Percentiles rank a stretch among this genome's conserved stretches.
phyloP scores from a whole-genome alignment of 92 coral and sea anemone species.

The Umimayanthus kanabou region DNA sequence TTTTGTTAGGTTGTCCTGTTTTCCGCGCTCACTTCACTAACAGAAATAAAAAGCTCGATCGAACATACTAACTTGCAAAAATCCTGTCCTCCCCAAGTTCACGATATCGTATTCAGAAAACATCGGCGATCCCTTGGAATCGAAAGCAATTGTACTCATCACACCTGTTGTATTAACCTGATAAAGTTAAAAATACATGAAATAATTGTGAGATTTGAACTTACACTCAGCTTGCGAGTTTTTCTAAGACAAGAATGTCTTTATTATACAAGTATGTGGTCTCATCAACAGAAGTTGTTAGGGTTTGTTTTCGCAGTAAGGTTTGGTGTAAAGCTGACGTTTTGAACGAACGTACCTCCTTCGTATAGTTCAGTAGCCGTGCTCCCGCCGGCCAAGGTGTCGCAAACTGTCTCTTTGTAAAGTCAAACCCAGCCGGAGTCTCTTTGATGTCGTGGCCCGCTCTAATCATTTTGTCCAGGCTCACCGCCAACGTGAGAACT shows the following conservation, averaged over 20 bases:
- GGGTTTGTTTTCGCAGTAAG: too few relatives aligned
- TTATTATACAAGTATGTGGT: too few relatives aligned
- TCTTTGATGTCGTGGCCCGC: slow-evolving; percentile 48
- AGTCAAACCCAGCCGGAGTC: slow-evolving; percentile 55
- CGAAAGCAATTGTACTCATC: slow-evolving; percentile 60
- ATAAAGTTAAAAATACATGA: background rate
- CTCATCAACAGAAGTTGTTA: too few relatives aligned
- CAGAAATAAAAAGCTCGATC: background rate
- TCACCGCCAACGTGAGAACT: slow-evolving; percentile 51
- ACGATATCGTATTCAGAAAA: slow-evolving; percentile 71
- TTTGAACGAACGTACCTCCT: slow-evolving; percentile 42
- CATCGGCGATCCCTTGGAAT: slow-evolving; percentile 54
- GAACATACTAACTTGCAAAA: slow-evolving; percentile 50
- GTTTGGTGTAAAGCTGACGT: too few relatives aligned
- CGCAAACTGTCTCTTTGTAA: slow-evolving; percentile 25
- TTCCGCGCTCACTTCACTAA: too few relatives aligned
- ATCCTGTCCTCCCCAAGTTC: slow-evolving; percentile 71
- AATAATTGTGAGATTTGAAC: background rate
- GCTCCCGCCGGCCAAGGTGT: slow-evolving; percentile 58
- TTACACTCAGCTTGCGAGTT: too few relatives aligned
- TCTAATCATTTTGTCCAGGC: slow-evolving; percentile 61
- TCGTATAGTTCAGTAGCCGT: slow-evolving; percentile 53
- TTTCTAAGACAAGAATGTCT: too few relatives aligned
- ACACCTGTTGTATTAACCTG: slow-evolving; percentile 62
- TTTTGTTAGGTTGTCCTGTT: too few relatives aligned